phyloP scores from a whole-genome alignment of 2,888 invertebrate genomes.

The Thecophora atra region DNA sequence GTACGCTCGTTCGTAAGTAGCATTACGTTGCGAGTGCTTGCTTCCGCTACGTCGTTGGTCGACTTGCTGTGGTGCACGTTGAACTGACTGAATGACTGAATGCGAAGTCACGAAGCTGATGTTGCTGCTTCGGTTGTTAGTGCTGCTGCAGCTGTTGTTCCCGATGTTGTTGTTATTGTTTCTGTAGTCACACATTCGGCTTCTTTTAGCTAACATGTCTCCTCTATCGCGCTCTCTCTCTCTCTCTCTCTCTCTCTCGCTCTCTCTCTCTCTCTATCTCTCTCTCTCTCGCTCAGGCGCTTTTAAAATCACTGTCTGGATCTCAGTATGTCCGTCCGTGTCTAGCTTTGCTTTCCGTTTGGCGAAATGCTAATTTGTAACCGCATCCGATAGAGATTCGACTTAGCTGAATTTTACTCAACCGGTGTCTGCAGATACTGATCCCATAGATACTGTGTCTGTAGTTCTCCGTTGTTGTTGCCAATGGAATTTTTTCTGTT shows the following conservation, averaged over 20 bases:
- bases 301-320: background rate
- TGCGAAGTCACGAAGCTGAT: slow-evolving; percentile 33
- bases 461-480: background rate
- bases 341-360: background rate
- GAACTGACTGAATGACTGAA: slow-evolving; percentile 43
- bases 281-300: background rate
- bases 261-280: background rate
- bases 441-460: background rate
- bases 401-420: slow-evolving; percentile 6
- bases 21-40: slow-evolving; percentile 52
- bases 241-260: background rate
- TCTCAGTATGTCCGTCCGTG: background rate
- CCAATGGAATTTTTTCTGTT: background rate
- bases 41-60: slow-evolving; percentile 23
- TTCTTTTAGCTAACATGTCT: slow-evolving; percentile 5
- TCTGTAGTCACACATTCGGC: slow-evolving; percentile 36
- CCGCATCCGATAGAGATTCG: background rate
- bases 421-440: background rate
- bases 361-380: slow-evolving; percentile 19
- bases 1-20: slow-evolving; percentile 38
- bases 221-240: background rate
- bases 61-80: slow-evolving; percentile 19
- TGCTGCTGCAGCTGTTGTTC: slow-evolving; percentile 37
- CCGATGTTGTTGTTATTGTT: background rate
- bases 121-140: slow-evolving; percentile 30